These are phyloP conservation scores for Hemaris fuciformis DNA, from an alignment of 2,888 invertebrate species.

Conservation along the genomic window DNA sequence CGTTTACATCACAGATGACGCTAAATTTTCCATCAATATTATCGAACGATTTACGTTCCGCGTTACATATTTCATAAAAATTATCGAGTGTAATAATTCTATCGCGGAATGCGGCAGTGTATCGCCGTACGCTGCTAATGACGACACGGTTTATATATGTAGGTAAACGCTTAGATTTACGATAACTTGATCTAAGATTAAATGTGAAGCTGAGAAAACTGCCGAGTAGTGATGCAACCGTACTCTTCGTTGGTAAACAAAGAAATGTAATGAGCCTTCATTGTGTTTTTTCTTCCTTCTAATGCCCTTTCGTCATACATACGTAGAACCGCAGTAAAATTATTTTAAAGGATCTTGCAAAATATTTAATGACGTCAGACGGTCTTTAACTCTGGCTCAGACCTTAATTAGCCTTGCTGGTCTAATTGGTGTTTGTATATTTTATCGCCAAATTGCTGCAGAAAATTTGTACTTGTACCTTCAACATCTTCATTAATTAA, in stretches of 20 bases:
- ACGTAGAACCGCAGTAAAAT: not conserved
- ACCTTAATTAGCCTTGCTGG: too few relatives aligned
- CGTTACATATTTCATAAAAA: not conserved
- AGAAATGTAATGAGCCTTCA: not conserved
- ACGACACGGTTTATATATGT: conserved; percentile 38
- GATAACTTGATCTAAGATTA: conserved; percentile 34
- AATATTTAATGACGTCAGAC: too few relatives aligned
- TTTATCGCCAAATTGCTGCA: too few relatives aligned
- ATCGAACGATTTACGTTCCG: not conserved
- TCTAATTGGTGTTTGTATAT: too few relatives aligned
- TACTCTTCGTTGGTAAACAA: not conserved
- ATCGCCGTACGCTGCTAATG: conserved; percentile 34
- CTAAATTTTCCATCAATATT: not conserved
- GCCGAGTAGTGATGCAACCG: not conserved
- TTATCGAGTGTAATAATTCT: not conserved
- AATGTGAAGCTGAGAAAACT: conserved; percentile 12
- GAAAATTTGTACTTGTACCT: too few relatives aligned
- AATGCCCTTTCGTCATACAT: not conserved
- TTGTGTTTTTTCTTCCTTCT: not conserved
- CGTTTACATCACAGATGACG: not conserved
- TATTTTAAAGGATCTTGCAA: too few relatives aligned
- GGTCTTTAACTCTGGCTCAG: too few relatives aligned
- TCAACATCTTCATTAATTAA: too few relatives aligned
- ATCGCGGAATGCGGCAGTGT: conserved; percentile 42
- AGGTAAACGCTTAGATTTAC: conserved; percentile 29